Conservation (phyloP, 2,888 invertebrate genomes). For the Tetragnatha montana region DNA sequence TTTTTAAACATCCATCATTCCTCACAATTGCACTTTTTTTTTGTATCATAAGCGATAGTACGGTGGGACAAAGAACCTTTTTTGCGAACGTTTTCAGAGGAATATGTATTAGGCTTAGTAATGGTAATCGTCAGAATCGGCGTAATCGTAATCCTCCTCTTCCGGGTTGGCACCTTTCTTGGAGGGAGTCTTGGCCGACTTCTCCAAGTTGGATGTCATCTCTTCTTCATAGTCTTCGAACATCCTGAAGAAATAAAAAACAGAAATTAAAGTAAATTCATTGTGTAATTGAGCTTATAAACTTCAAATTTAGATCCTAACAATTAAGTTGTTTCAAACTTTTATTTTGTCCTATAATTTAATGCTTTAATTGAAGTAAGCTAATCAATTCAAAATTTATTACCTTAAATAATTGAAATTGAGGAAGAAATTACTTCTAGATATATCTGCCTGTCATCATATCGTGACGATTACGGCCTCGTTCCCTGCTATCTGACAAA, state of each 20-base stretch:
- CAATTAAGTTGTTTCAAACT: no score
- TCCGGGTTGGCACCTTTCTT: conserved; percentile 42
- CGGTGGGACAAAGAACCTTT: not conserved
- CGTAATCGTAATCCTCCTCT: conserved; percentile 70
- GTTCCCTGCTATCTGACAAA: no score
- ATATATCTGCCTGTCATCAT: no score
- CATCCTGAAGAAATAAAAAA: conserved; percentile 29
- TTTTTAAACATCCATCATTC: not conserved
- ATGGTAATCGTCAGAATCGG: conserved; percentile 69
- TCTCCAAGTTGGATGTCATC: conserved; percentile 42
- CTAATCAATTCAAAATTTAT: no score
- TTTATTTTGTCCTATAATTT: no score
- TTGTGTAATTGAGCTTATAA: not conserved
- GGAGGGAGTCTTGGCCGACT: not conserved
- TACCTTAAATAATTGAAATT: no score
- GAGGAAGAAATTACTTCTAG: no score
- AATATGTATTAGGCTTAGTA: conserved; percentile 38
- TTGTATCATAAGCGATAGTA: not conserved
- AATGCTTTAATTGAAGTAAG: no score
- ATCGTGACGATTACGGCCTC: no score
- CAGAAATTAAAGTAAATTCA: not conserved
- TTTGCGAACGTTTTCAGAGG: not conserved
- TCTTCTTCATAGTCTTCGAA: conserved; percentile 64
- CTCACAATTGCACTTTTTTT: not conserved
- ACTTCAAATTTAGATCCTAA: not conserved